Conservation (phyloP, 2,797 vertebrate genomes). For the Sebastes iracundus region DNA sequence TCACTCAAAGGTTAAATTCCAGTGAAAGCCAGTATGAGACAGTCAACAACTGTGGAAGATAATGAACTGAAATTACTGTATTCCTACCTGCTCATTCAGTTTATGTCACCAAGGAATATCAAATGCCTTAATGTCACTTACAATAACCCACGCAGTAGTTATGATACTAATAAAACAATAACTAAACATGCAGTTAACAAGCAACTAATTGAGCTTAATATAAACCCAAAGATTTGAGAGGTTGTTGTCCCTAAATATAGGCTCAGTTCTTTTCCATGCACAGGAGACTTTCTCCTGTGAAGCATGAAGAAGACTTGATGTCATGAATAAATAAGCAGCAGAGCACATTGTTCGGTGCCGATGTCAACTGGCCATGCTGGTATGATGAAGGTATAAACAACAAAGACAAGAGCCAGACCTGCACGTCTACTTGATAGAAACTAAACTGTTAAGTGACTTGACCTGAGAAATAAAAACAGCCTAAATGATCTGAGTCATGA, state of each 20-base stretch:
- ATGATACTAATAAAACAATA: not conserved
- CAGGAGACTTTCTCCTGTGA: not conserved
- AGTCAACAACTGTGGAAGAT: not conserved
- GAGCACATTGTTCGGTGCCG: not conserved
- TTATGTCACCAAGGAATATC: not conserved
- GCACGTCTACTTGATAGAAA: not conserved
- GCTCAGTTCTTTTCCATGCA: not conserved
- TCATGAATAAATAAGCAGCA: constrained; percentile 23
- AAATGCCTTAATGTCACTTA: not conserved
- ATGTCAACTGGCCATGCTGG: not conserved
- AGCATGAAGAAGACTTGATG: not conserved
- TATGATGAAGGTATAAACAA: constrained; percentile 10
- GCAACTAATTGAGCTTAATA: not conserved
- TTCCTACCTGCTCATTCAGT: not conserved
- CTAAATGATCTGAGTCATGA: not conserved
- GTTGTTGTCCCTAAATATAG: not conserved
- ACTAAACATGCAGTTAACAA: not conserved
- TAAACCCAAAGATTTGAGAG: not conserved
- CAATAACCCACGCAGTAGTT: not conserved
- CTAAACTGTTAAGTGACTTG: not conserved
- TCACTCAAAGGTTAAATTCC: not conserved
- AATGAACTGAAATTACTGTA: not conserved
- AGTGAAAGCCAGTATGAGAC: not conserved
- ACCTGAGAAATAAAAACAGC: not conserved
- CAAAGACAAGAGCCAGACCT: not conserved